Base-by-base conservation (phyloP, 2,113 vertebrate species). In the Podiceps cristatus region DNA sequence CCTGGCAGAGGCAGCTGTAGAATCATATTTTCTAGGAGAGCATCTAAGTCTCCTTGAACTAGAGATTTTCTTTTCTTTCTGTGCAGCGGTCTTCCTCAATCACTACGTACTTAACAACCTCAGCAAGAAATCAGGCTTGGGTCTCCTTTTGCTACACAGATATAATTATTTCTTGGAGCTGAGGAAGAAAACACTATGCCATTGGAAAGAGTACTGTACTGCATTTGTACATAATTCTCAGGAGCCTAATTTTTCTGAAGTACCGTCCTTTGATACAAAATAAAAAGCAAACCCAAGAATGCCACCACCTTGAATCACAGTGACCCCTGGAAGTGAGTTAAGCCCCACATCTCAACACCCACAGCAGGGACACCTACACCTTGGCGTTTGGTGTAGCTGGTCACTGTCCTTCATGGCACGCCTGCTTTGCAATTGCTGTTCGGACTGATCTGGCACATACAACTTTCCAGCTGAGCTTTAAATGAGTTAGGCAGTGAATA, bases 221-320 rank as follows among this genome's bases (percentile, higher is more conserved):
- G 3, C 76, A 67, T 74, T 53, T 86, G 47, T 25, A 62, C 23
- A 3, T 24, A 50, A 71, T 17, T 58, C 47, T 45, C 1, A 1
- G 23, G 25, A 93, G 12, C 9, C 23, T 8, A 40, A 16, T 6
- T 42, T 74, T 86, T 73, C 35, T 49, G 12, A 44, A 66, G 35
- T 18, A 31, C 23, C 62, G 12, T 58, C 42, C 42, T 60, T 74
- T 1, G 4, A 62, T 2, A n/a, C 16, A 71, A 80, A 94, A 73
- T 20, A 66, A 86, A 95, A 91, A 68, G 33, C 23, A 69, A 90
- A 86, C 37, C 69, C n/a, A 73, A 74, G 50, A 83, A 95, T 83
- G 49, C 17, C 45, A 77, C 55, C 22, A 47, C 53, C 6, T 71
- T 28, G 37, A 77, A 74, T 74, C 28, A 29, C 0, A 0, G 76